Base-by-base conservation (phyloP, 1,140 invertebrate species). In the Hesperophylax magnus region DNA sequence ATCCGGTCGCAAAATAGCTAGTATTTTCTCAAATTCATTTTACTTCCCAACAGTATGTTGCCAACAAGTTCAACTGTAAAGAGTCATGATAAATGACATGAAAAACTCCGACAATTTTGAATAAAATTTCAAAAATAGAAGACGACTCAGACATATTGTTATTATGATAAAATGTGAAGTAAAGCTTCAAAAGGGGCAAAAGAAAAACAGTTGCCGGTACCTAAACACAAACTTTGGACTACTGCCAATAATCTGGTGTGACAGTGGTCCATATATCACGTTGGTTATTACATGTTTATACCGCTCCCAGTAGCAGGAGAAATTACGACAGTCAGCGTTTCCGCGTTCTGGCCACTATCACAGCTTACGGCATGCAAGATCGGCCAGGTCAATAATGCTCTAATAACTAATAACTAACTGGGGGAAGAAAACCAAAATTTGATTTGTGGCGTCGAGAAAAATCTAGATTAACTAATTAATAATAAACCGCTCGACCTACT, bases 151-250 rank as follows among this genome's bases (percentile, higher is more conserved):
- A 65, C 61, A 31, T 31, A 67, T 14, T 47, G 3, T 47, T 47
- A 47, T 14, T 47, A 47, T 14, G 39, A 34, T 31, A 22, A 67
- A 34, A 67, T 15, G 14, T 67, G 24, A 31, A 34, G 27, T 34
- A 67, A 67, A 27, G 58, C 20, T 67, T 67, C 24, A 27, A 67
- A 67, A 67, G 31, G 63, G 31, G 17, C 63, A 67, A 67, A 67
- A 67, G 3, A 31, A 67, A 67, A 0, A 31, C 14, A 31, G 31
- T 24, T 9, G 22, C 8, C 31, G 63, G 31, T 17, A 39, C 53
- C 72, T 56, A 58, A 54, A 75, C 52, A 75, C 60, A 58, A 56
- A 75, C 20, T 56, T 31, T 75, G 72, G 72, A 75, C 24, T 27
- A 17, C 56, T 75, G 72, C 72, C 72, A 75, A 27, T 14, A 47